Percentiles rank a stretch among this genome's conserved stretches.
Evolutionary conservation across 2,797 vertebrate genomes (phyloP).

Genomic region (Neosilurus hyrtlii): DNA sequence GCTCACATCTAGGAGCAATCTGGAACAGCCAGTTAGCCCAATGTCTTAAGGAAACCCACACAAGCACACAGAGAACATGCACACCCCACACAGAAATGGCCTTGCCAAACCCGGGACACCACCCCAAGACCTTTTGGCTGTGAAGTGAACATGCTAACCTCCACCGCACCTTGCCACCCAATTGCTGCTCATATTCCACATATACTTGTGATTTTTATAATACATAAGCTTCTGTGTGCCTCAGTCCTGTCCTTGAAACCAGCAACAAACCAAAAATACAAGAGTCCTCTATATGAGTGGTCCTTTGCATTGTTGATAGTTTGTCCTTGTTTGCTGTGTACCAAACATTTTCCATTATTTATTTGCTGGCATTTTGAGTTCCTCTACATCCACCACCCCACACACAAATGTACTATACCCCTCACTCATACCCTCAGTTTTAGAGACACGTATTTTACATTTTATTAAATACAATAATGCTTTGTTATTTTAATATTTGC

Average conservation of each 20-base stretch:
- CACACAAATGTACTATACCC: background rate
- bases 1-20: too few relatives aligned
- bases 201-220: background rate
- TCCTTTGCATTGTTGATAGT: background rate
- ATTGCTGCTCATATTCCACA: background rate
- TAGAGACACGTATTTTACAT: background rate
- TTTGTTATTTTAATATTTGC: background rate
- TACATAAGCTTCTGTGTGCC: background rate
- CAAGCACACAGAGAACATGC: too few relatives aligned
- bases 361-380: background rate
- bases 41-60: too few relatives aligned
- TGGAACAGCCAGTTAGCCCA: too few relatives aligned
- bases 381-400: background rate
- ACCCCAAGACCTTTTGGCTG: background rate
- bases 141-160: too few relatives aligned
- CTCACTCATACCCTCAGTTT: background rate
- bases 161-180: too few relatives aligned
- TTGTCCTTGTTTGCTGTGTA: background rate
- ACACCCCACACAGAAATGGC: background rate
- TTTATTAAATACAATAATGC: background rate
- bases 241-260: background rate
- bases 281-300: background rate
- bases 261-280: background rate
- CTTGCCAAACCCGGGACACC: background rate
- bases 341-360: background rate